Conservation (phyloP, 2,797 vertebrate genomes). For the Sebastes dallii region DNA sequence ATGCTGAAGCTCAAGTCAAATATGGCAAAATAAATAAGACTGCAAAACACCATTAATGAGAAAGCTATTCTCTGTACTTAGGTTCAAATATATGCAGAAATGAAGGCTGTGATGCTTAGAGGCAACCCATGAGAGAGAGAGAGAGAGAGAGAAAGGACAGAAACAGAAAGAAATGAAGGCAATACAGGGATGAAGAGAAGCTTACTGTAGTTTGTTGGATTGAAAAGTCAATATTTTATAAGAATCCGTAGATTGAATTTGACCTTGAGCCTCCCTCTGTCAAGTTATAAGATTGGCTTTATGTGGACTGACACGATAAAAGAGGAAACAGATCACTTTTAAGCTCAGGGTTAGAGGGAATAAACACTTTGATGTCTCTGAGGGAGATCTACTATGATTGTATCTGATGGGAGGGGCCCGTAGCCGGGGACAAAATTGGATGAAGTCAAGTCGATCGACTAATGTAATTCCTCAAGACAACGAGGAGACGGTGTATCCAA, state of each 20-base stretch:
- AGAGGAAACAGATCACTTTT: not conserved
- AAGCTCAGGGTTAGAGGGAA: not conserved
- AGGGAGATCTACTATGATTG: not conserved
- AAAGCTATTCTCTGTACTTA: not conserved
- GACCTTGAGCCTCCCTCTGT: conserved; percentile 21
- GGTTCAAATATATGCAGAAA: not conserved
- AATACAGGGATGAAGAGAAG: not conserved
- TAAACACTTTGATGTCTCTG: not conserved
- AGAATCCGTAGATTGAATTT: conserved; percentile 5
- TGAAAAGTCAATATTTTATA: conserved; percentile 26
- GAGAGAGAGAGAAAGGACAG: not conserved
- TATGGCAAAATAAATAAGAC: not conserved
- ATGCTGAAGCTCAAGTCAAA: not conserved
- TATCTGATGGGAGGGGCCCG: not conserved
- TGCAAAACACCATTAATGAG: not conserved
- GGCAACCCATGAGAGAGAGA: not conserved
- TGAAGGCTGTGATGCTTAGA: not conserved
- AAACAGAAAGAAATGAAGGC: not conserved
- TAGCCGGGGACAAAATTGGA: not conserved
- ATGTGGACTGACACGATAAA: not conserved
- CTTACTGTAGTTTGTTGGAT: conserved; percentile 5
- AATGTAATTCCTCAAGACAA: not conserved
- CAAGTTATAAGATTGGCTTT: not conserved
- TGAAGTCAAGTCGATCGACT: not conserved
- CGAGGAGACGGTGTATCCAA: not conserved